Evolutionary conservation across 2,797 vertebrate species (phyloP), one percentile per base, ranked within the genome.

Genomic region (Crenichthys baileyi): DNA sequence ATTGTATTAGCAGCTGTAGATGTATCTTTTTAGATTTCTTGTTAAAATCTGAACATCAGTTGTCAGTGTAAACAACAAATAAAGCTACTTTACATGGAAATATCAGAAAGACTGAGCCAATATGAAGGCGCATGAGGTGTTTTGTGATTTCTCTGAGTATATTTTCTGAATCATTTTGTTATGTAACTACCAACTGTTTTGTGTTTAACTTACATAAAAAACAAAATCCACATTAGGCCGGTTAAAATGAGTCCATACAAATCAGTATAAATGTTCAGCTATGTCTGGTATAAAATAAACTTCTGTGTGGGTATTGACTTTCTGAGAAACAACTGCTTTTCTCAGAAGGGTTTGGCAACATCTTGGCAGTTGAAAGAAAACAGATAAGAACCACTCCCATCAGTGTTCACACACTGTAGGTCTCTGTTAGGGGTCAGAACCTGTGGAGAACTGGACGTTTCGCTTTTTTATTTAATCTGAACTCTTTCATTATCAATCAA

Each of bases 361-460:
- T 36, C 26, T 26, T 36, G 18, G 39, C 51, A 5, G 41, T n/a
- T 50, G 11, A 48, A 61, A 0, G 51, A 36, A 4, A 26, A 24
- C 6, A 65, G 77, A 73, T 73, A 78, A 61, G 65, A 31, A 36
- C 72, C 73, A 29, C 72, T 39, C 78, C 78, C 72, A 50, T 16
- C 13, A 31, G 67, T 29, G 41, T 5, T 1, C 9, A 24, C 20
- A 41, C 24, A 24, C 63, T 41, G 22, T 13, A n/a, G 41, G 7
- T n/a, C 67, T 46, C 41, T n/a, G 4, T 15, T n/a, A n/a, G 1
- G 18, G 8, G 16, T 20, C 7, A 39, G 16, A 65, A 39, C 8
- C 4, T 6, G 7, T 65, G 63, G 36, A 41, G 22, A 67, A 67
- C 7, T 1, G 3, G 58, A 61, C 2, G 31, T 7, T 61, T 46